Base-by-base conservation (phyloP, 92 coral and sea anemone species). In the Paragorgia papillata region DNA sequence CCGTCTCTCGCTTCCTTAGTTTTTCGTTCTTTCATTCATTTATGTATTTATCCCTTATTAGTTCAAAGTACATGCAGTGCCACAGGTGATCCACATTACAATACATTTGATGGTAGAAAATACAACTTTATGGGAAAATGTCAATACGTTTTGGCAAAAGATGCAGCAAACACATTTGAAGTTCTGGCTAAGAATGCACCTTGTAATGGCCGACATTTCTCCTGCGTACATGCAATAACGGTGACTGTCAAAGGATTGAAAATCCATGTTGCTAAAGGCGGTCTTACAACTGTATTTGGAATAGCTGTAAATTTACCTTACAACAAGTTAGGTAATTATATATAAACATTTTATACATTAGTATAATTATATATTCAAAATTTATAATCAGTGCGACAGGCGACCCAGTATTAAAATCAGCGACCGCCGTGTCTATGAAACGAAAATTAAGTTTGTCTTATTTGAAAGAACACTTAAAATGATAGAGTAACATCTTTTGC, bases 41-140 rank as follows among this genome's bases (percentile, higher is more conserved):
- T n/a, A n/a, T n/a, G n/a, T n/a, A n/a, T n/a, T 48, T 5, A 13
- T 46, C 22, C 26, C 26, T 7, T 48, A 22, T 25, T 15, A 68
- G 75, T 20, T 13, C 58, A 68, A 46, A 59, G 48, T 13, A 29
- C 33, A 0, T 68, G 75, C 59, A 68, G 75, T 27, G 58, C 59
- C 9, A 46, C 75, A 12, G 75, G 59, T 0, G 75, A 68, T 26
- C 75, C 75, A 68, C 75, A 68, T 29, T 68, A 68, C 59, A 68
- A 40, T 44, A 68, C 58, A 25, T 68, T 68, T 27, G 75, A 68
- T 34, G 59, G 41, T 24, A 1, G 25, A 44, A 25, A 22, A 24
- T 68, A 13, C 41, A 7, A 68, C 35, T 68, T 68, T 25, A 68
- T 68, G 75, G 75, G 75, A 9, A 0, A 1, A 49, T 68, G 75